phyloP scores from a whole-genome alignment of 2,797 vertebrate species.

The Rhinoraja longicauda region DNA sequence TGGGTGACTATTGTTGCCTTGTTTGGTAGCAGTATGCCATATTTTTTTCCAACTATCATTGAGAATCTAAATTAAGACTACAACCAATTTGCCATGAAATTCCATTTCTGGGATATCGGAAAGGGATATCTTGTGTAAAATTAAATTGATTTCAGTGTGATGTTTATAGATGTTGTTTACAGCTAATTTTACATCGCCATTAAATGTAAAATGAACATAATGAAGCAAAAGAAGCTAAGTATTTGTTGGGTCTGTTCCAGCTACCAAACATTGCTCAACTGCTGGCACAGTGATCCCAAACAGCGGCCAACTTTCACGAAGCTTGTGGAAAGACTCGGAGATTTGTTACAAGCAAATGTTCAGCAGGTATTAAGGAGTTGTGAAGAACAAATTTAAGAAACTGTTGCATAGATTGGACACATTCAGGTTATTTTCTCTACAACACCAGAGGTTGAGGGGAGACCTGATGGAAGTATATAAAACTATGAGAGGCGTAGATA shows the following conservation, averaged over 20 bases:
- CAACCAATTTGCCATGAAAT: background rate
- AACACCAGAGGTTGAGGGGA: no score
- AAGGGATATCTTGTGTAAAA: background rate
- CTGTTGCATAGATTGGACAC: background rate
- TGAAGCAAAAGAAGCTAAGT: background rate
- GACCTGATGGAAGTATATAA: no score
- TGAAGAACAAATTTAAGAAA: background rate
- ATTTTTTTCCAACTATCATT: background rate
- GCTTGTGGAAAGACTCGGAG: constrained; percentile 78
- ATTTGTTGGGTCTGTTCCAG: constrained; percentile 52
- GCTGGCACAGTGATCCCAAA: constrained; percentile 73
- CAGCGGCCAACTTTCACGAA: constrained; percentile 76
- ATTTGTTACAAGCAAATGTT: constrained; percentile 77
- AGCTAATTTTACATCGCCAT: background rate
- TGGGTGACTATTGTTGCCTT: background rate
- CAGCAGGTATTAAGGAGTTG: constrained; percentile 64
- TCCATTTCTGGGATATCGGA: background rate
- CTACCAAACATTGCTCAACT: constrained; percentile 84
- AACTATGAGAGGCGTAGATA: no score
- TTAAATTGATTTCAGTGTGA: background rate
- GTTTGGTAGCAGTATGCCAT: background rate
- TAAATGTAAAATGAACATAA: background rate
- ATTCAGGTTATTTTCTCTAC: no score
- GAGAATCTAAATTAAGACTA: background rate
- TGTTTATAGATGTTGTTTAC: background rate